These are phyloP conservation scores for Noctua pronuba DNA, from an alignment of 2,888 invertebrate genomes.

Conservation along the genomic window DNA sequence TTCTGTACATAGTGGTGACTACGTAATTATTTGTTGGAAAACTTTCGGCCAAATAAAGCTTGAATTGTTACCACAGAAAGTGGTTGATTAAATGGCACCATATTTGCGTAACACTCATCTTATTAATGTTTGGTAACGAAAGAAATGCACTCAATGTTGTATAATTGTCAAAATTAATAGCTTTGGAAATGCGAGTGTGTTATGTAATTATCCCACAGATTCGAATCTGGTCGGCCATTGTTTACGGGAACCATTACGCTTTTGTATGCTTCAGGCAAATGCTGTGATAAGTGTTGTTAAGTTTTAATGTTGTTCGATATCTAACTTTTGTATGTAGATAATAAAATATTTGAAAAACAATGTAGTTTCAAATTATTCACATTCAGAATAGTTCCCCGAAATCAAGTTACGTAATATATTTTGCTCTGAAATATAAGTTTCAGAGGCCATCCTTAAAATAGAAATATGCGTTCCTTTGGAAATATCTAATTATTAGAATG, in stretches of 20 bases:
- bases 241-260: constrained; percentile 38
- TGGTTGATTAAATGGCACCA: neutral
- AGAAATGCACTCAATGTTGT: neutral
- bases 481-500: constrained; percentile 1
- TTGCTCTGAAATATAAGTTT: too few species aligned
- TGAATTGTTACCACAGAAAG: neutral
- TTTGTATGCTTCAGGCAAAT: constrained; percentile 51
- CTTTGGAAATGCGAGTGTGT: neutral
- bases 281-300: constrained; percentile 42
- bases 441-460: neutral
- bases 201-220: neutral
- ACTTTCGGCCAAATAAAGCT: constrained; percentile 1
- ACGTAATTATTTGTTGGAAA: neutral
- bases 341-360: constrained; percentile 43
- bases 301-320: constrained; percentile 29
- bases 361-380: constrained; percentile 46
- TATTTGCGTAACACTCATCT: neutral
- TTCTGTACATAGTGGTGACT: constrained; percentile 24
- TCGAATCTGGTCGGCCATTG: neutral
- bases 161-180: neutral
- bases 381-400: constrained; percentile 4
- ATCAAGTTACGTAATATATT: neutral
- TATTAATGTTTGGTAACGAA: neutral
- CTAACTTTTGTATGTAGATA: constrained; percentile 24
- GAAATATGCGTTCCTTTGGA: neutral